Evolutionary conservation across 2,113 vertebrate genomes (phyloP).

Genomic region (Heterocephalus glaber): DNA sequence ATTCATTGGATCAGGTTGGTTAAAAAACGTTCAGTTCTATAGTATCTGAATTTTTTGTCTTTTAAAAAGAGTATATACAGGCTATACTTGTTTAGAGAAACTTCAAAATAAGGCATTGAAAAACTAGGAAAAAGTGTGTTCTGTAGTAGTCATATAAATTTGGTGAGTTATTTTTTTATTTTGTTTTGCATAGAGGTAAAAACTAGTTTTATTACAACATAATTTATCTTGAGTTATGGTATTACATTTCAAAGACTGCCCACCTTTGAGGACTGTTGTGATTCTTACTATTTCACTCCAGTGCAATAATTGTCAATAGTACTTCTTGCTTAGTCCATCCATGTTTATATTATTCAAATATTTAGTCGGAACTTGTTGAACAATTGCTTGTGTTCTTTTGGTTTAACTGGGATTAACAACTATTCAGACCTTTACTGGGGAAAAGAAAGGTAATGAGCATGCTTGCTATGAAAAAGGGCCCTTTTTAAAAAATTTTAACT

Average conservation of each 20-base stretch:
- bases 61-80: conserved; percentile 85
- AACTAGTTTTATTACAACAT: conserved; percentile 84
- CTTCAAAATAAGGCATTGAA: too few relatives aligned
- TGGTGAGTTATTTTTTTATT: conserved; percentile 65
- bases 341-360: conserved; percentile 79
- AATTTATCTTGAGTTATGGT: conserved; percentile 84
- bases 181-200: too few relatives aligned
- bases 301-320: too few relatives aligned
- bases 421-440: too few relatives aligned
- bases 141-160: conserved; percentile 86
- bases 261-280: too few relatives aligned
- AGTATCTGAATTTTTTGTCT: conserved; percentile 84
- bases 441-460: conserved; percentile 80
- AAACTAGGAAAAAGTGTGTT: conserved; percentile 82
- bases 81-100: conserved; percentile 82
- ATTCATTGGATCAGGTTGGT: conserved; percentile 79
- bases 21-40: conserved; percentile 77
- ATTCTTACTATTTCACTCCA: too few relatives aligned
- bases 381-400: conserved; percentile 77
- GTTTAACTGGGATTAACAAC: conserved; percentile 76
- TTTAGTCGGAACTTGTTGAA: conserved; percentile 78
- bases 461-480: conserved; percentile 79
- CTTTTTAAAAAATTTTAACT: conserved; percentile 79
- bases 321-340: too few relatives aligned
- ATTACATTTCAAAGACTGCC: too few relatives aligned